Evolutionary conservation across 2,888 invertebrate genomes (phyloP), one percentile per base, ranked within the genome.

Genomic region (Agonopterix subpropinquella): DNA sequence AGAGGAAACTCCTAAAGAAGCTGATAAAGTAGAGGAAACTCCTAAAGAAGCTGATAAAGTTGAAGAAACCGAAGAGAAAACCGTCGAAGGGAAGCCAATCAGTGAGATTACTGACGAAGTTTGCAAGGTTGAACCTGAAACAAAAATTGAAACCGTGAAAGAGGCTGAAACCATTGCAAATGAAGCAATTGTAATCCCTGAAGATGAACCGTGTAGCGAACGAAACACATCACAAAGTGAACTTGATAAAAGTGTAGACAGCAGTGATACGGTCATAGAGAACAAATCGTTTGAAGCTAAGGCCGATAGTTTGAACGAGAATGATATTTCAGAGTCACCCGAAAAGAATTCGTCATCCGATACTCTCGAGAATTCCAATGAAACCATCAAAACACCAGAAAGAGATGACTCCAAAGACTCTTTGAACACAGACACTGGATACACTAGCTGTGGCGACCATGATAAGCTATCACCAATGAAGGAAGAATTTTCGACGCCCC

Each of bases 211-310:
- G 60, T 28, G 50, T 52, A 44, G 45, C 18, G 68, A 65, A 53
- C 47, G 68, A 43, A 59, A 76, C 49, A 64, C 68, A n/a, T 76
- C 77, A 50, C 73, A 67, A 54, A 59, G 60, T n/a, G 85, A 85
- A 52, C 73, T 83, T 8, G 66, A 84, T 53, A 81, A 75, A 57
- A 87, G 85, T 56, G 54, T 78, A 42, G 80, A 79, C 10, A 87
- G 85, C 52, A 76, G 64, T 41, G 69, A 81, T 50, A 86, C 85
- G 1, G 83, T 86, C 2, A 76, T 82, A 51, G 86, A 86, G 53
- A 86, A 84, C 56, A 73, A 71, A 52, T 77, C 73, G 1, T 77
- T 73, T 50, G 73, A 77, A 47, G 58, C 53, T 10, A 61, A 69
- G 43, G 53, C 56, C 11, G 70, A 77, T 3, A 57, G 52, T 51